A percentile compares a stretch with the other conserved stretches of the same genome.
Conservation (phyloP, 2,888 invertebrate genomes). For the Drosophila mimetica region DNA sequence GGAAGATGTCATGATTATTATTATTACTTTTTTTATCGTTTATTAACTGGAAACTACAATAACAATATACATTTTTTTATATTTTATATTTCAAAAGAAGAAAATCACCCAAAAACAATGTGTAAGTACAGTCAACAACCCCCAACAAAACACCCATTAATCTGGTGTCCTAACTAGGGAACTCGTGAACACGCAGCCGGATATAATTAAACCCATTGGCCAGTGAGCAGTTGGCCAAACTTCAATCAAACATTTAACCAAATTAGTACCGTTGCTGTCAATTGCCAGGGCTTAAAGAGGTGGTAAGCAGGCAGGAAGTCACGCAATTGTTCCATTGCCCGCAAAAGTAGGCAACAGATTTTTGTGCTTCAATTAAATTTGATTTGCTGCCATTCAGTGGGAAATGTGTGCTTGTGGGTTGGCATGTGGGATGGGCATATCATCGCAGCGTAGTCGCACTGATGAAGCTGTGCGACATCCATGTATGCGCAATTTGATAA, state of each 20-base stretch:
- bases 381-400: constrained; percentile 59
- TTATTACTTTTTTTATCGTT: too few relatives aligned
- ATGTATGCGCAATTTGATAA: constrained; percentile 25
- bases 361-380: constrained; percentile 71
- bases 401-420: too few relatives aligned
- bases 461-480: constrained; percentile 27
- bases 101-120: too few relatives aligned
- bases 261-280: constrained; percentile 50
- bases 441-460: too few relatives aligned
- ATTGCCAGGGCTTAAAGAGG: constrained; percentile 9
- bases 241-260: constrained; percentile 58
- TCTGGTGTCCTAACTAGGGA: neutral
- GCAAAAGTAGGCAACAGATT: constrained; percentile 51
- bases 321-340: constrained; percentile 38
- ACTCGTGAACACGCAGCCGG: neutral
- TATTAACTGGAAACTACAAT: too few relatives aligned
- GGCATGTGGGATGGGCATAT: neutral
- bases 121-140: neutral
- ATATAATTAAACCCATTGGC: constrained; percentile 26
- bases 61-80: too few relatives aligned
- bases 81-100: too few relatives aligned
- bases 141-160: neutral
- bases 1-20: too few relatives aligned
- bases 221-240: constrained; percentile 21
- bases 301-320: constrained; percentile 8